A percentile compares a stretch with the other conserved stretches of the same genome.
Conservation (phyloP, 2,113 vertebrate species). For the Rousettus leschenaultii region DNA sequence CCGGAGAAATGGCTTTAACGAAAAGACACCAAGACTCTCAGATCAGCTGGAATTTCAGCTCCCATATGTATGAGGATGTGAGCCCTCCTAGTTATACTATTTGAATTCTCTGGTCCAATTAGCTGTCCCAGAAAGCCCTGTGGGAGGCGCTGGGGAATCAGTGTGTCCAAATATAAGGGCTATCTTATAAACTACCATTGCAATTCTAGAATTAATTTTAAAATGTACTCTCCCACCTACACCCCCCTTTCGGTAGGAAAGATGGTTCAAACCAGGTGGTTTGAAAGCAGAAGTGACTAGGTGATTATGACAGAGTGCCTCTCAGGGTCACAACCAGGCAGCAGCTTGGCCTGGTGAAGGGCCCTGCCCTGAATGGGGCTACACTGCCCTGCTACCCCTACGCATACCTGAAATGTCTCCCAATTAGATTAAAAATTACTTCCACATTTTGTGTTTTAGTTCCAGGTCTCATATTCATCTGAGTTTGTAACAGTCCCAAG, state of each 20-base stretch:
- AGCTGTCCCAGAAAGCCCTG: neutral
- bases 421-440: neutral
- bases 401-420: no score
- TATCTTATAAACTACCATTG: neutral
- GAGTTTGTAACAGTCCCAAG: conserved; percentile 4
- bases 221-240: neutral
- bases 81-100: neutral
- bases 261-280: neutral
- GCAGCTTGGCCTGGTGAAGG: neutral
- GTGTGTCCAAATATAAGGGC: neutral
- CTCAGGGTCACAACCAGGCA: neutral
- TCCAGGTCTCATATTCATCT: neutral
- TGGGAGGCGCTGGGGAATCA: neutral
- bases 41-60: neutral
- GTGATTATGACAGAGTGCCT: neutral
- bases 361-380: neutral
- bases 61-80: neutral
- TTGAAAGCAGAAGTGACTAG: neutral
- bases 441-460: conserved; percentile 49
- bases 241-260: neutral
- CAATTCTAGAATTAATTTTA: neutral
- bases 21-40: neutral
- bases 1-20: neutral
- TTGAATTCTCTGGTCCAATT: neutral
- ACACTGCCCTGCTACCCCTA: neutral